Base-by-base conservation (phyloP, 2,888 invertebrate species). In the Trachelus stipa region DNA sequence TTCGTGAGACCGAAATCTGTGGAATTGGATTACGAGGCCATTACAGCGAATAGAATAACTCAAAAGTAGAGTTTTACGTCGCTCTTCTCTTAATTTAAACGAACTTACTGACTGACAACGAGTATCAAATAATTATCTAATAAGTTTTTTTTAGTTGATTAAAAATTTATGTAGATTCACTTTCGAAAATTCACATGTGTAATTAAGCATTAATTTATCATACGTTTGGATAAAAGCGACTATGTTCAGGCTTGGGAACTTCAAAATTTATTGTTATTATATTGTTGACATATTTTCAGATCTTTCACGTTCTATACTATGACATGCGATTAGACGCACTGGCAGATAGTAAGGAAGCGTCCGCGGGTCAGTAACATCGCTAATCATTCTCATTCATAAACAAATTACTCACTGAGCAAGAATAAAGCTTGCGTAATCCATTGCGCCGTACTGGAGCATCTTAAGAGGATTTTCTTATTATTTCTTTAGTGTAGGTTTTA, bases 401-500 rank as follows among this genome's bases (percentile, higher is more conserved):
- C 23, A 56, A 56, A 56, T 56, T 56, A 56, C 56, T 56, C 56
- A 23, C 9, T 23, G 56, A 56, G 56, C 23, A 56, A 56, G 56
- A 56, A 56, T 56, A 56, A 56, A 15, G 0, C 23, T 56, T 56
- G 56, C 56, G 56, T 56, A 56, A 56, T 56, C 1, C 23, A 23
- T 56, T 56, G 56, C 23, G 83, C 56, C 9, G 56, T 23, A 23
- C 15, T 56, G 56, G 56, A 23, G 56, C 9, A 56, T 56, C 56
- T 56, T 56, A 9, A 23, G 56, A 23, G 23, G 56, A 56, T 23
- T 23, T 56, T 56, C 56, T 56, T 56, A 56, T 56, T 56, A 56
- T 15, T 40, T 40, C 40, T 15, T 40, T 40, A 15, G 6, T 23
- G 6, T 1, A 40, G 15, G 23, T 23, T 15, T 6, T 40, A 23